Base-by-base conservation (phyloP, 2,888 invertebrate species). In the Dicranocentrus wangi region DNA sequence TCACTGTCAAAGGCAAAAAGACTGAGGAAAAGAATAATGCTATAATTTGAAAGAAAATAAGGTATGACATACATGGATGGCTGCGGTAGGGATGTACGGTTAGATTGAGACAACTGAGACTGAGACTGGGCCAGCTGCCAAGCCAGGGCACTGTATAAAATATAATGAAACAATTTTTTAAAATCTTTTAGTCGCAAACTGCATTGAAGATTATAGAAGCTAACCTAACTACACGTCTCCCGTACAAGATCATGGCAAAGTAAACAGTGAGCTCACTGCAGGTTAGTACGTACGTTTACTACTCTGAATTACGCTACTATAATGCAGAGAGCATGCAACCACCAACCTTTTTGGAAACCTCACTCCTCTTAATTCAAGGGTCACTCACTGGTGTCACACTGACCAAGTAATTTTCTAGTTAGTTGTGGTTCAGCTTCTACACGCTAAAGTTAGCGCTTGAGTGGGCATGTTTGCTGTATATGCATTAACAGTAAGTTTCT, bases 141-240 rank as follows among this genome's bases (percentile, higher is more conserved):
- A 85, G 86, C 86, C 86, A 86, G 86, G 85, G 86, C 86, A 86
- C 86, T 86, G 86, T 85, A 85, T 84, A 86, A 86, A 85, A 84
- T 84, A 75, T 72, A 82, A 83, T 79, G 77, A 78, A 69, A 79
- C 75, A 79, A 61, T 75, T 68, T 28, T 69, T 82, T 61, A 75
- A 71, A 71, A 78, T 47, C 27, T 32, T 58, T 70, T 55, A 76
- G 71, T 78, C 70, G 70, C 51, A 71, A 78, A 78, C 70, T 61
- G 65, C 71, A 71, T 55, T 71, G 55, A 55, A 55, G 23, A 32
- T 28, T 70, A 61, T 70, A 42, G 32, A 78, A 78, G 78, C 78
- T 78, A 78, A 70, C 78, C 78, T 78, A 78, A 65, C 78, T 78
- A 78, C 78, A 69, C 53, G 71, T 70, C 70, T 61, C 39, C 69